Conservation (phyloP, 2,113 vertebrate genomes). For the Rousettus leschenaultii region DNA sequence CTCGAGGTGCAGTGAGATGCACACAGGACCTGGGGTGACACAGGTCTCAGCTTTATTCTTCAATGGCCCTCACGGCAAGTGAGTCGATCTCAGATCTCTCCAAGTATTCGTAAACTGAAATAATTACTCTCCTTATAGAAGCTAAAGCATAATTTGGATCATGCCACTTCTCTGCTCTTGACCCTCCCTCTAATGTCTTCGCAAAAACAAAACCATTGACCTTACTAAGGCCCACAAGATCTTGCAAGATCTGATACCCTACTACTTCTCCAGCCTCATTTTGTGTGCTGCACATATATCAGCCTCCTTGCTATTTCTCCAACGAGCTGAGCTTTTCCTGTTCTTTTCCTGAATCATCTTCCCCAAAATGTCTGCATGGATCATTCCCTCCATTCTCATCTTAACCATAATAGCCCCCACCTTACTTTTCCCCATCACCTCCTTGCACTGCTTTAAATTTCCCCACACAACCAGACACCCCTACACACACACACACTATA, state of each 20-base stretch:
- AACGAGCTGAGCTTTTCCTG: neutral
- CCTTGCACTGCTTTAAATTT: neutral
- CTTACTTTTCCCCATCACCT: neutral
- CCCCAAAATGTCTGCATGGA: neutral
- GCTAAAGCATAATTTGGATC: neutral
- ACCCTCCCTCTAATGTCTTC: neutral
- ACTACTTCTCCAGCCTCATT: neutral
- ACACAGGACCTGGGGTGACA: neutral
- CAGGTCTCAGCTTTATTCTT: neutral
- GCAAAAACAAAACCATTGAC: neutral
- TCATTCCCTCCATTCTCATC: neutral
- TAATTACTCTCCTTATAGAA: neutral
- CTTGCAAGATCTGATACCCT: neutral
- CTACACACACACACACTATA: no score
- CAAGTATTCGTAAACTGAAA: neutral
- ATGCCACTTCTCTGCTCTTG: neutral
- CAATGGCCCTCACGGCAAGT: fast-evolving
- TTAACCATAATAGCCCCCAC: neutral
- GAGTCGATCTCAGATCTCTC: neutral
- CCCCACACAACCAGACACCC: neutral
- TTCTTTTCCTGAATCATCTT: neutral
- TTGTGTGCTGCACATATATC: no score
- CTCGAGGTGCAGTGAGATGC: neutral
- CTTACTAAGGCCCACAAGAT: neutral
- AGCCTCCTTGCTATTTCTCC: neutral